Conservation (phyloP, 2,113 vertebrate genomes). For the Fulica atra region DNA sequence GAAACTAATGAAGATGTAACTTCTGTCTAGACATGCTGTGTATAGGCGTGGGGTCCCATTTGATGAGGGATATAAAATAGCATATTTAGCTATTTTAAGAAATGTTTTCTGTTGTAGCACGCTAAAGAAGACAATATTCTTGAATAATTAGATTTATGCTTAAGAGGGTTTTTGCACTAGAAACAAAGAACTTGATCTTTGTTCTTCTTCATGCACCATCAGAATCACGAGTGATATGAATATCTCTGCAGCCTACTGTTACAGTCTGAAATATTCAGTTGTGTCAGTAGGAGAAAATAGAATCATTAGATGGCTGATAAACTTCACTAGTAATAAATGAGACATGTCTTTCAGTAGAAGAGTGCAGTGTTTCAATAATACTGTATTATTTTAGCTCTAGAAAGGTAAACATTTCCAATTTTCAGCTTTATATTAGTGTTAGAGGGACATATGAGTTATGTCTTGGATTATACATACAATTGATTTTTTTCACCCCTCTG, state of each 20-base stretch:
- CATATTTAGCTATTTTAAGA: neutral
- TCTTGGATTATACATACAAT: conserved; percentile 1
- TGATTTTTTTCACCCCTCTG: neutral
- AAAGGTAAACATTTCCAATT: neutral
- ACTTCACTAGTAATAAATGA: neutral
- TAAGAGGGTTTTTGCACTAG: neutral
- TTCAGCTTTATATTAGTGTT: neutral
- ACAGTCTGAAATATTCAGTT: neutral
- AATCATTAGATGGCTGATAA: neutral
- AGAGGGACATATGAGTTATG: neutral
- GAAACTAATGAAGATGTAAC: neutral
- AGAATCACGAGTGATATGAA: neutral
- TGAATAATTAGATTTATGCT: conserved; percentile 3
- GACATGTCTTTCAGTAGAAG: neutral
- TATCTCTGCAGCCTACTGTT: neutral
- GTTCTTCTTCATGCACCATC: neutral
- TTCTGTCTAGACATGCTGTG: neutral
- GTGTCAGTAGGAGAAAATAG: neutral
- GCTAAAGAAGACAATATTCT: neutral
- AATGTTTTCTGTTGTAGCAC: neutral
- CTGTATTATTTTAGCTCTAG: neutral
- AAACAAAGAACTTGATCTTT: neutral
- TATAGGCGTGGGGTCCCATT: neutral
- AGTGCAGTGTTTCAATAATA: neutral
- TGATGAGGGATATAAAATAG: neutral